These are phyloP conservation scores for Tapera naevia DNA, from an alignment of 2,797 vertebrate genomes.

Conservation along the genomic window DNA sequence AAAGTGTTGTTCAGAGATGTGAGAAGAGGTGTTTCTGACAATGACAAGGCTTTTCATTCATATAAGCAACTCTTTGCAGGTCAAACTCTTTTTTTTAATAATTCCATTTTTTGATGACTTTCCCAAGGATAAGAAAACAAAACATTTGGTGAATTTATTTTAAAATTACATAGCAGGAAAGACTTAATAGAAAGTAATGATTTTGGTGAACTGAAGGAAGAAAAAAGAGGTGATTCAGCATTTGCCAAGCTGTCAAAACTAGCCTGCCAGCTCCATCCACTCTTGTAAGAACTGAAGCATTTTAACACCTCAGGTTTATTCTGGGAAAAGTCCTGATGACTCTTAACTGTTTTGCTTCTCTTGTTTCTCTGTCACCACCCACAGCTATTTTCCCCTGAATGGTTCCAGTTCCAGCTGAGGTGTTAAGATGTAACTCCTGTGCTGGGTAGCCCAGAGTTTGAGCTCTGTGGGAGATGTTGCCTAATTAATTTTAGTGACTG, in stretches of 20 bases:
- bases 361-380: background rate
- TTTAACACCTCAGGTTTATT: conserved; percentile 5
- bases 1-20: background rate
- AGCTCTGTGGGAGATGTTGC: background rate
- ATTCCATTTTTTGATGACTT: background rate
- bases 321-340: background rate
- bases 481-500: background rate
- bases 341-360: background rate
- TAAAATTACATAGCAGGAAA: background rate
- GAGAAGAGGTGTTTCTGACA: background rate
- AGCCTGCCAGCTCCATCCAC: background rate
- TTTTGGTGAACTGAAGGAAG: background rate
- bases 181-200: background rate
- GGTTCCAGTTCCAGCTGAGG: conserved; percentile 8
- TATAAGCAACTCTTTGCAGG: background rate
- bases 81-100: background rate
- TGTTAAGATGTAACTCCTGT: background rate
- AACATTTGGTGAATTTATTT: background rate
- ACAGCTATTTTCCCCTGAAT: background rate
- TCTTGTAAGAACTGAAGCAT: background rate
- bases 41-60: background rate
- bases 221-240: background rate
- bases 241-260: background rate
- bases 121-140: background rate
- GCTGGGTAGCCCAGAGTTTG: background rate